Percentiles rank a stretch among this genome's conserved stretches.
phyloP scores from a whole-genome alignment of 2,113 vertebrate genomes.

The Ahaetulla prasina region DNA sequence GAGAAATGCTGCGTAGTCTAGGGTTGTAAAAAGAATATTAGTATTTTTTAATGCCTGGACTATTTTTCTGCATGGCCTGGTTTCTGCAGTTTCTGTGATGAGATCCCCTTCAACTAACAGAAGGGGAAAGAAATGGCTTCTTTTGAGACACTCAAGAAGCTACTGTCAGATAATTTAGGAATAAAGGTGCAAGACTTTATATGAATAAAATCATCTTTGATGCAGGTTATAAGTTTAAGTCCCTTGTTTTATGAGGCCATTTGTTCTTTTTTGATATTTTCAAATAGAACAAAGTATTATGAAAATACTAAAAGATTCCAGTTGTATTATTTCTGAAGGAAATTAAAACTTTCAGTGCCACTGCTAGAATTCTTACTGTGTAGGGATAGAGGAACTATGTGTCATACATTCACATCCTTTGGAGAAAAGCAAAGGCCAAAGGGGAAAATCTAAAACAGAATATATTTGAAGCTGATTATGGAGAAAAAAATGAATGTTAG shows the following conservation, averaged over 20 bases:
- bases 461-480: slow-evolving; percentile 46
- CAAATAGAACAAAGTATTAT: neutral
- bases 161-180: neutral
- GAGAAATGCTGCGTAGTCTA: neutral
- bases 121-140: neutral
- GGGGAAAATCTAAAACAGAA: slow-evolving; percentile 35
- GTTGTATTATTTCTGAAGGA: neutral
- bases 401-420: slow-evolving; percentile 42
- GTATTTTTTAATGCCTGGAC: neutral
- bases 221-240: neutral
- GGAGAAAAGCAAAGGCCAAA: slow-evolving; percentile 46
- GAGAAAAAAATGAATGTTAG: slow-evolving; percentile 28
- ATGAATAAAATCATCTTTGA: neutral
- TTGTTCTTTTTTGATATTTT: neutral
- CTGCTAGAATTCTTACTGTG: neutral
- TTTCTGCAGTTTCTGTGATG: neutral
- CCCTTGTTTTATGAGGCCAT: neutral
- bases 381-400: neutral
- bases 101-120: neutral
- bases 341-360: neutral
- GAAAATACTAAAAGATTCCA: neutral
- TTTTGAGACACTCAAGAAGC: neutral
- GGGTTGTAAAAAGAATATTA: neutral
- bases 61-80: neutral
- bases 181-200: neutral